Percentiles rank a stretch among this genome's conserved stretches.
phyloP scores from a whole-genome alignment of 1,140 invertebrate genomes.

The Drosophila ohnishii region DNA sequence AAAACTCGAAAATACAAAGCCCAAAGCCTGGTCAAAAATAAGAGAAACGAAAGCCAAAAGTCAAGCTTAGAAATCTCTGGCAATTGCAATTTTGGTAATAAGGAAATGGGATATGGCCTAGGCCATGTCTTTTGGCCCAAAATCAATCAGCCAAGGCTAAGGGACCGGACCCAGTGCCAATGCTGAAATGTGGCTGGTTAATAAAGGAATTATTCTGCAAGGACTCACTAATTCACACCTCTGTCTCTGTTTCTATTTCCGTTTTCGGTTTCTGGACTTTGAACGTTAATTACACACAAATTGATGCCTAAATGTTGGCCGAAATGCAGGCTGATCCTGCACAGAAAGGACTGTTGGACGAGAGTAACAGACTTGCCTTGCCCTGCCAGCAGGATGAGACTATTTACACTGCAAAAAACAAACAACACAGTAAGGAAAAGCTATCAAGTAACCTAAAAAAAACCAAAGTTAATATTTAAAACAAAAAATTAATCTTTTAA shows the following conservation, averaged over 20 bases:
- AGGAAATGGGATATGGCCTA: neutral
- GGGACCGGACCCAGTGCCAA: neutral
- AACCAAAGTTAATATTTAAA: too few species aligned
- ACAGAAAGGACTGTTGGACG: neutral
- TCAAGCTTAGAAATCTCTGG: neutral
- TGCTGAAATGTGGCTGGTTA: conserved; percentile 10
- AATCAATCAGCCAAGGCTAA: neutral
- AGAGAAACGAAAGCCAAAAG: neutral
- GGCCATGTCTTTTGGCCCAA: neutral
- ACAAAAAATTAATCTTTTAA: neutral
- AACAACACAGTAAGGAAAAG: neutral
- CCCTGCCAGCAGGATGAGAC: neutral
- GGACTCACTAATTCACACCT: conserved; percentile 7
- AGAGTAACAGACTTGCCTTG: neutral
- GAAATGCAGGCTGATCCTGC: conserved; percentile 2
- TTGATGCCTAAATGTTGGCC: conserved; percentile 28
- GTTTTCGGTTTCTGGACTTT: neutral
- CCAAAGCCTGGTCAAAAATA: neutral
- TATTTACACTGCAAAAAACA: neutral
- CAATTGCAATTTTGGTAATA: neutral
- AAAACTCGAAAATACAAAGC: too few species aligned
- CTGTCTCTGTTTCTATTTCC: neutral
- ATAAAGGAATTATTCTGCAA: conserved; percentile 4
- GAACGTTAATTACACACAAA: conserved; percentile 39
- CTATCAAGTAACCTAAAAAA: too few species aligned